phyloP scores from a whole-genome alignment of 2,888 invertebrate species.

The Dicranocentrus wangi region DNA sequence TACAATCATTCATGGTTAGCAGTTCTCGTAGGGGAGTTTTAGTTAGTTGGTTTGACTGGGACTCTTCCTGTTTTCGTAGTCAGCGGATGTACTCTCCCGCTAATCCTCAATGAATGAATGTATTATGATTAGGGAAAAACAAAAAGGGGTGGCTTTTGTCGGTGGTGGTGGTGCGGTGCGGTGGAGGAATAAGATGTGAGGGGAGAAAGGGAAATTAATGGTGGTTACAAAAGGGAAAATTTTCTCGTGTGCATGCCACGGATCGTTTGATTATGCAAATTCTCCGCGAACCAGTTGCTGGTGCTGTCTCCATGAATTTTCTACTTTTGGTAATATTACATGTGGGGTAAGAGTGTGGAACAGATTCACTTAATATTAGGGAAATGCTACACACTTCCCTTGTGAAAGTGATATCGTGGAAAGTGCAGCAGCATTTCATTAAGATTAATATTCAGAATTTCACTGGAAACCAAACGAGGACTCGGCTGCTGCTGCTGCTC shows the following conservation, averaged over 20 bases:
- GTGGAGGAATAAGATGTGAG: slow-evolving; percentile 50
- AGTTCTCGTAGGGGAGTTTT: not conserved
- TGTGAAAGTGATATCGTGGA: too few relatives aligned
- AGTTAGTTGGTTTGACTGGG: not conserved
- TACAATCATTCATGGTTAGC: too few relatives aligned
- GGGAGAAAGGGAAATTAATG: slow-evolving; percentile 53
- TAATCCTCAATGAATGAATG: slow-evolving; percentile 48
- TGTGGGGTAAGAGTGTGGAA: not conserved
- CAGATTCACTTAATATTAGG: not conserved
- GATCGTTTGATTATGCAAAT: slow-evolving; percentile 63
- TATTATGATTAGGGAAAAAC: slow-evolving; percentile 47
- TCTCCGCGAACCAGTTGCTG: slow-evolving; percentile 38
- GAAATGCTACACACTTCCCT: slow-evolving; percentile 12
- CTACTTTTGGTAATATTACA: not conserved
- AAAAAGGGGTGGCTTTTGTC: slow-evolving; percentile 27
- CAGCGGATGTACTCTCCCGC: slow-evolving; percentile 33
- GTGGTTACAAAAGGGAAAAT: slow-evolving; percentile 38
- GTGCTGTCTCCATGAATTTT: slow-evolving; percentile 12
- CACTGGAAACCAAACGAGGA: too few relatives aligned
- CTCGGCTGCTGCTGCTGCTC: too few relatives aligned
- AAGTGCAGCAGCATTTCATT: slow-evolving; percentile 14
- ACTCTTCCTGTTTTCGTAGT: slow-evolving; percentile 1
- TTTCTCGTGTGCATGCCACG: slow-evolving; percentile 58
- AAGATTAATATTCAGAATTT: slow-evolving; percentile 1
- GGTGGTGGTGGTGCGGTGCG: too few relatives aligned